These are phyloP conservation scores for Corythaixoides concolor DNA, from an alignment of 2,113 vertebrate genomes.

Conservation along the genomic window DNA sequence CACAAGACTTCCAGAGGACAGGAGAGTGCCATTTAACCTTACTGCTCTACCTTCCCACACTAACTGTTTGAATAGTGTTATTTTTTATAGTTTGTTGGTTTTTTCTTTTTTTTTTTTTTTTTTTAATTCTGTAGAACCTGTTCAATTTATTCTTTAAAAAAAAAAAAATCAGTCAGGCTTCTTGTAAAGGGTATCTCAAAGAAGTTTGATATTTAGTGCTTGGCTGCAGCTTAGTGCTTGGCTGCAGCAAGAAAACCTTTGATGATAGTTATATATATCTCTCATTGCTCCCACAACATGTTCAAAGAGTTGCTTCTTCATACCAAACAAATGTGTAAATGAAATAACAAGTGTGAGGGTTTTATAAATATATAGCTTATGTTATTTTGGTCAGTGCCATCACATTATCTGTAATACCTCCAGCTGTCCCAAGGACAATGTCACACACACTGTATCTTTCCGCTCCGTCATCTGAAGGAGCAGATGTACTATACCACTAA, in stretches of 20 bases:
- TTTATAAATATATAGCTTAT: slow-evolving; percentile 32
- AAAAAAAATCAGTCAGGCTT: not conserved
- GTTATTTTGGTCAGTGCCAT: slow-evolving; percentile 50
- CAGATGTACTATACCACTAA: not conserved
- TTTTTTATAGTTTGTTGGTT: not conserved
- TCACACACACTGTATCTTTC: not conserved
- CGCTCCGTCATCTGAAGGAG: not conserved
- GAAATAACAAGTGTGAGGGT: slow-evolving; percentile 32
- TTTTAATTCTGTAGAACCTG: not conserved
- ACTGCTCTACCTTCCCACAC: not conserved
- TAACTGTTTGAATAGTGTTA: not conserved
- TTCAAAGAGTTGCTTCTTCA: slow-evolving; percentile 25
- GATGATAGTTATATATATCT: slow-evolving; percentile 1
- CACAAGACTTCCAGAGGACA: not conserved
- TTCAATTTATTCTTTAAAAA: not conserved
- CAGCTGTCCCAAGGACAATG: slow-evolving; percentile 57
- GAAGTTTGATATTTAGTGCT: not conserved
- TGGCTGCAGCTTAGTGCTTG: not conserved
- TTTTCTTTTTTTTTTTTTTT: no score
- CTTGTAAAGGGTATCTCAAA: not conserved
- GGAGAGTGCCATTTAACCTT: not conserved
- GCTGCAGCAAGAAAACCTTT: slow-evolving; percentile 1
- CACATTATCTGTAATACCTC: slow-evolving; percentile 15
- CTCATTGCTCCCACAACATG: not conserved
- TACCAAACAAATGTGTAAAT: slow-evolving; percentile 38